A percentile compares a stretch with the other conserved stretches of the same genome.
Evolutionary conservation across 2,113 vertebrate species (phyloP).

Genomic region (Desmodus rotundus): DNA sequence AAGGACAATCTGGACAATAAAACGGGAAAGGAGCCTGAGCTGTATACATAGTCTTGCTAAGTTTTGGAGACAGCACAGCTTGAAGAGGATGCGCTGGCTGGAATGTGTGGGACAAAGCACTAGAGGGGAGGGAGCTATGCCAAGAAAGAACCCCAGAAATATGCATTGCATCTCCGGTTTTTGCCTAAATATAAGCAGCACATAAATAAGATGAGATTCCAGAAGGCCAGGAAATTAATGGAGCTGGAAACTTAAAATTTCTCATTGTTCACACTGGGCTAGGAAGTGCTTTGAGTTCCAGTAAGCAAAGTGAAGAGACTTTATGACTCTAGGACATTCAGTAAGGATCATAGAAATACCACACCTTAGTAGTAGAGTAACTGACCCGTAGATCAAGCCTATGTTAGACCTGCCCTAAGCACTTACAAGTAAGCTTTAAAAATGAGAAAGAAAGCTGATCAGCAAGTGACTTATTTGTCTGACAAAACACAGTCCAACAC

Average conservation of each 20-base stretch:
- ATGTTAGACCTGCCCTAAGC: neutral
- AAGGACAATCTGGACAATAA: neutral
- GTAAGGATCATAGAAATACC: neutral
- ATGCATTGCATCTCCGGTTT: neutral
- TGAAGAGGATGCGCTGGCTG: neutral
- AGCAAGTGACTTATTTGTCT: neutral
- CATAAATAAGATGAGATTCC: neutral
- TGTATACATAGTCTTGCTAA: neutral
- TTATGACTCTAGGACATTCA: neutral
- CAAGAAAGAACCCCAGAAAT: neutral
- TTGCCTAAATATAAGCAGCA: neutral
- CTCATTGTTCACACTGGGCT: neutral
- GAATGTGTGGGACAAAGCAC: neutral
- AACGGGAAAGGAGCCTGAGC: neutral
- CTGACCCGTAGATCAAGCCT: neutral
- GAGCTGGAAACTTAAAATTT: neutral
- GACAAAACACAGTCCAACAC: neutral
- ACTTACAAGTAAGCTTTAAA: neutral
- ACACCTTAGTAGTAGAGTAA: neutral
- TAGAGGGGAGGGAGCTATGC: neutral
- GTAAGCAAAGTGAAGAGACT: neutral
- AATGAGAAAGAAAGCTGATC: neutral
- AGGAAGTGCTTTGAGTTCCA: neutral
- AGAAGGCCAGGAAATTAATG: neutral
- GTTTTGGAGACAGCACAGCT: neutral